Evolutionary conservation across 2,797 vertebrate genomes (phyloP).

Genomic region (Cygnus olor): DNA sequence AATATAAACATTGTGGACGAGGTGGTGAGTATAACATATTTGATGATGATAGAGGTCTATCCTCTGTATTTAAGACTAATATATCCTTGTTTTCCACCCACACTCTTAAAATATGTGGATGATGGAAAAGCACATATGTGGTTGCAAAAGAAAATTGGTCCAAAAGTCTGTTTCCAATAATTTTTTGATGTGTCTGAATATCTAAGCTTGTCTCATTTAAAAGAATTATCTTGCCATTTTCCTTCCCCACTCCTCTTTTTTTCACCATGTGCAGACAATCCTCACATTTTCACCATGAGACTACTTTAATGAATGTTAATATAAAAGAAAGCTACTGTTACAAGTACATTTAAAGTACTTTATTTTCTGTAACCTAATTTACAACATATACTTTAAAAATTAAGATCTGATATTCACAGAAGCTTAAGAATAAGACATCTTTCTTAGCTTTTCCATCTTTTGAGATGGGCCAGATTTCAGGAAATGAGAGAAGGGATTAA

Average conservation of each 20-base stretch:
- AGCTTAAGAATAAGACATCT: not conserved
- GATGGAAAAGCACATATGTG: not conserved
- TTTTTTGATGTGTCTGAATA: not conserved
- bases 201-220: constrained; percentile 15
- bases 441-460: not conserved
- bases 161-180: constrained; percentile 49
- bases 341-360: not conserved
- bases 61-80: not conserved
- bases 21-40: not conserved
- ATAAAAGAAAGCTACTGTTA: not conserved
- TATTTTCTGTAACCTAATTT: not conserved
- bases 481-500: not conserved
- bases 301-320: not conserved
- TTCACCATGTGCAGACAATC: not conserved
- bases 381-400: not conserved
- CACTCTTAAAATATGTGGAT: not conserved
- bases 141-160: not conserved
- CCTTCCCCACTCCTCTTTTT: not conserved
- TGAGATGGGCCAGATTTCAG: not conserved
- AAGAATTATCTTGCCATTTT: not conserved
- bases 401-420: not conserved
- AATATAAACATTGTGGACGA: not conserved
- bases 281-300: not conserved
- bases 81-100: constrained; percentile 12
- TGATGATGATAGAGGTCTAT: not conserved